Base-by-base conservation (phyloP, 37 sponge, comb jelly and placozoan species). In the Trichoplax adhaerens region DNA sequence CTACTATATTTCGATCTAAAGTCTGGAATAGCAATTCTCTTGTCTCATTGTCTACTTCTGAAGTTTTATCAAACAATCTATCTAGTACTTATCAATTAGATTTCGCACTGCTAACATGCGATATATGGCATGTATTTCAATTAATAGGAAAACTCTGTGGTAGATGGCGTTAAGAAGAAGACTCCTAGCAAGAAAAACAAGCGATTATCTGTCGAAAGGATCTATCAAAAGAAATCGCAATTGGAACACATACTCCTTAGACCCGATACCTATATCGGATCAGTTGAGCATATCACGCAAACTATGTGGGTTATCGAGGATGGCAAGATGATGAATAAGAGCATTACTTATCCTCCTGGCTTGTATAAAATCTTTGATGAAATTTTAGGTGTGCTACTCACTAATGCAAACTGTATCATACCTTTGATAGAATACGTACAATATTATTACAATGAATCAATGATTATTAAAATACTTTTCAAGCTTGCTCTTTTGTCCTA, bases 331-430 rank as follows among this genome's bases (percentile, higher is more conserved):
- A 80, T 88, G 3, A 64, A 80, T 55, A 80, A 76, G 51, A 66
- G 79, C 58, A 72, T 91, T 52, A 88, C 85, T n/a, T 91, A 78
- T 79, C 93, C 91, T 1, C 97, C 97, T 8, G 97, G 97, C 0
- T 83, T 95, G 57, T 95, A 95, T 85, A 95, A 95, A 81, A 95
- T 95, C 51, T 95, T 91, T 65, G 97, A 95, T 65, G 97, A 95
- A 70, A 95, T 95, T 63, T 68, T 93, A 29, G 29, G 29, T 29
- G 29, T 29, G 29, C 29, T 29, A 29, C 29, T 29, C 29, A 29
- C 29, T 29, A 29, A 29, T 29, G 29, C 29, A 29, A 29, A 29
- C 29, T 29, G 29, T 29, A 29, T 29, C 29, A 29, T 29, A 29
- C 29, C 29, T 29, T 29, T 29, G 29, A 29, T 29, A 29, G 29